A percentile compares a stretch with the other conserved stretches of the same genome.
These are phyloP conservation scores for Resseliella maxima DNA, from an alignment of 2,888 invertebrate species.

Conservation along the genomic window DNA sequence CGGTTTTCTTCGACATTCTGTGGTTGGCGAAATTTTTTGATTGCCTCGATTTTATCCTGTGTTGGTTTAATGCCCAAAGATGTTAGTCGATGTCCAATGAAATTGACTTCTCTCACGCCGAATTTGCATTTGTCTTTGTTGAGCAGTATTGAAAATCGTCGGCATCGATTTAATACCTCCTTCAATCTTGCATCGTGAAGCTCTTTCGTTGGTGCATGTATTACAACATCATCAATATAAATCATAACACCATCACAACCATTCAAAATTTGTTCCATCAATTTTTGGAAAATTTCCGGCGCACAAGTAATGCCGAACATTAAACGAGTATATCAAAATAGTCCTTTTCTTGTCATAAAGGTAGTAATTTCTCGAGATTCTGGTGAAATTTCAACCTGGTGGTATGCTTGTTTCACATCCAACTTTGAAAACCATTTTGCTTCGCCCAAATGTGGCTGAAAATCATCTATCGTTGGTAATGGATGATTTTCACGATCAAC, in stretches of 20 bases:
- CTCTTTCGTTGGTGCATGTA: constrained; percentile 61
- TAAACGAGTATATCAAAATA: constrained; percentile 63
- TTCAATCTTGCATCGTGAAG: constrained; percentile 62
- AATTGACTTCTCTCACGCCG: constrained; percentile 59
- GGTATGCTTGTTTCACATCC: constrained; percentile 60
- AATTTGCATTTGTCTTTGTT: constrained; percentile 61
- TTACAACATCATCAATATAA: constrained; percentile 61
- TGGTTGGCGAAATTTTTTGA: constrained; percentile 60
- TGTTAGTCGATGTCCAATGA: constrained; percentile 61
- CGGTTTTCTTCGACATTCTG: constrained; percentile 61
- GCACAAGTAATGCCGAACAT: constrained; percentile 64
- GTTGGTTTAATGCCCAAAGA: constrained; percentile 59
- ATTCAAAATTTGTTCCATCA: constrained; percentile 61
- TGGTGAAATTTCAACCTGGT: not conserved
- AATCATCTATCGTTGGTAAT: constrained; percentile 61
- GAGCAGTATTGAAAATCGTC: constrained; percentile 60
- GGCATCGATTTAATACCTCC: constrained; percentile 60
- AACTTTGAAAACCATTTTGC: constrained; percentile 62
- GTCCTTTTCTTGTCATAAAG: constrained; percentile 59
- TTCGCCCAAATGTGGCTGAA: constrained; percentile 60
- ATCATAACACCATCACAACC: constrained; percentile 61
- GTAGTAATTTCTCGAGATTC: constrained; percentile 58
- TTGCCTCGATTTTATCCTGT: constrained; percentile 59
- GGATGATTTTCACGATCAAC: constrained; percentile 60
- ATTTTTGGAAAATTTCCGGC: constrained; percentile 59